Percentiles rank a stretch among this genome's conserved stretches.
Evolutionary conservation across 2,888 invertebrate genomes (phyloP).

Genomic region (Chrysopilus asiliformis): DNA sequence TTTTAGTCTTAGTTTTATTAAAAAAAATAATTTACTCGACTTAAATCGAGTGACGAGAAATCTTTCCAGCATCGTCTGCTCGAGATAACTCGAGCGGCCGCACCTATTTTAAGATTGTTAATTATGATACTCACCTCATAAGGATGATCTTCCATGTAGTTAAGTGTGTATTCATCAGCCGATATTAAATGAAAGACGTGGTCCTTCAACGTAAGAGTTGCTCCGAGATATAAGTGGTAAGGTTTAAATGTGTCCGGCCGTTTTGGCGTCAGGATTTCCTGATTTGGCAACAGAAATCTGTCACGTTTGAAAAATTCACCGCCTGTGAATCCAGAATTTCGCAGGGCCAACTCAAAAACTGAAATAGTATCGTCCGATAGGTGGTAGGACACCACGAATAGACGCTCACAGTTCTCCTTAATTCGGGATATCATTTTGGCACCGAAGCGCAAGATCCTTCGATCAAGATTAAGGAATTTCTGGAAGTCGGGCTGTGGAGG

Average conservation of each 20-base stretch:
- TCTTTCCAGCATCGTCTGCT: too few relatives aligned
- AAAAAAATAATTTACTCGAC: too few relatives aligned
- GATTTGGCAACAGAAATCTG: slow-evolving; percentile 57
- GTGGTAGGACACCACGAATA: slow-evolving; percentile 70
- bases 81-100: too few relatives aligned
- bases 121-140: slow-evolving; percentile 46
- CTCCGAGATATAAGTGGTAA: slow-evolving; percentile 75
- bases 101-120: too few relatives aligned
- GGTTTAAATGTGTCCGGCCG: slow-evolving; percentile 64
- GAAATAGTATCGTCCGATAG: slow-evolving; percentile 73
- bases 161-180: slow-evolving; percentile 76
- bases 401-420: slow-evolving; percentile 47
- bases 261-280: slow-evolving; percentile 53
- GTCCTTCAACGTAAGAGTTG: slow-evolving; percentile 58
- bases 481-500: slow-evolving; percentile 63
- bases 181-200: slow-evolving; percentile 65
- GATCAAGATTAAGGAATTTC: slow-evolving; percentile 68
- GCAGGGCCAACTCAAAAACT: slow-evolving; percentile 60
- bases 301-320: slow-evolving; percentile 55
- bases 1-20: too few relatives aligned
- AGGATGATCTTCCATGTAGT: slow-evolving; percentile 72
- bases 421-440: slow-evolving; percentile 63
- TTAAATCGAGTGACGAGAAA: too few relatives aligned
- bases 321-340: slow-evolving; percentile 55
- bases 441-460: slow-evolving; percentile 61